Percentiles rank a stretch among this genome's conserved stretches.
Conservation (phyloP, 2,888 invertebrate genomes). For the Callinectes sapidus region DNA sequence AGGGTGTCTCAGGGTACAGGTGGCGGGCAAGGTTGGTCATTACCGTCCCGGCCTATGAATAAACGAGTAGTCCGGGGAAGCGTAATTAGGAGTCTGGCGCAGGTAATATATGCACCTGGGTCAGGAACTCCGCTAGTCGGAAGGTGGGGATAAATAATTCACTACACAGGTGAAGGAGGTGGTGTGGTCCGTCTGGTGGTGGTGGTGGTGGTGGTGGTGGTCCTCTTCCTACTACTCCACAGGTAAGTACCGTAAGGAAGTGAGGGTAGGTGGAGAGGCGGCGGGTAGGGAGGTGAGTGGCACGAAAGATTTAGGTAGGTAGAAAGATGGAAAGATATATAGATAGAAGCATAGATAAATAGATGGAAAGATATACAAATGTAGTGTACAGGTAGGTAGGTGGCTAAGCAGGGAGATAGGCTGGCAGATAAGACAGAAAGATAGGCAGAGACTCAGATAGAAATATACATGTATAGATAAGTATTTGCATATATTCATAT, state of each 20-base stretch:
- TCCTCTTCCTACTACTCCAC: not conserved
- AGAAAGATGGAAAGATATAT: not conserved
- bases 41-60: slow-evolving; percentile 47
- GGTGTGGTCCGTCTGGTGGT: not conserved
- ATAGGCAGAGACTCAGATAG: not conserved
- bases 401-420: not conserved
- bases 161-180: slow-evolving; percentile 23
- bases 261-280: not conserved
- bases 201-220: not conserved
- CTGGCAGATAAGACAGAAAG: not conserved
- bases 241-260: not conserved
- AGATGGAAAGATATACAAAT: not conserved
- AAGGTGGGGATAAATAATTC: slow-evolving; percentile 42
- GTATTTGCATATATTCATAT: not conserved
- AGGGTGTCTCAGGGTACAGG: slow-evolving; percentile 9
- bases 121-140: slow-evolving; percentile 43
- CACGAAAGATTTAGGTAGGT: not conserved
- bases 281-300: not conserved
- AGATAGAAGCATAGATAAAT: not conserved
- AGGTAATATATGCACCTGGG: slow-evolving; percentile 51
- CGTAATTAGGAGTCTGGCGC: slow-evolving; percentile 34
- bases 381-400: not conserved
- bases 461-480: not conserved
- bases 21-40: slow-evolving; percentile 15
- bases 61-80: slow-evolving; percentile 40